Conservation (phyloP, 1,140 invertebrate genomes). For the Littorina saxatilis region DNA sequence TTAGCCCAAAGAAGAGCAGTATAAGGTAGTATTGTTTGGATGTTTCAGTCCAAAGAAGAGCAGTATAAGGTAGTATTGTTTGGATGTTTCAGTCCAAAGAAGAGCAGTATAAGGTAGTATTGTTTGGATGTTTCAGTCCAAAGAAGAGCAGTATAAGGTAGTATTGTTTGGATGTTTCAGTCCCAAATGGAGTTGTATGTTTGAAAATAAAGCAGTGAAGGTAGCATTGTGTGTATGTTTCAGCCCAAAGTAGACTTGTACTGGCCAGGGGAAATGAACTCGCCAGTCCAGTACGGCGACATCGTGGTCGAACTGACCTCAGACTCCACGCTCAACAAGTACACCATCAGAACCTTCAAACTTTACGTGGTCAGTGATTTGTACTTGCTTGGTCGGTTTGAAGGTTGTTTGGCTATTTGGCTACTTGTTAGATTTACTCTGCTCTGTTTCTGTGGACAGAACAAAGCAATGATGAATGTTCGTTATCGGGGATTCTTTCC, state of each 20-base stretch:
- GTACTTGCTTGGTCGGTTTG: neutral
- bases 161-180: neutral
- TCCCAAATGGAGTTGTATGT: neutral
- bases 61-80: too few relatives aligned
- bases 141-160: too few relatives aligned
- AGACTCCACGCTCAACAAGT: constrained; percentile 55
- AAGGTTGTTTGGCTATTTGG: neutral
- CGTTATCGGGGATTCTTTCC: too few relatives aligned
- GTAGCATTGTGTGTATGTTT: neutral
- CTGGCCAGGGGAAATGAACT: constrained; percentile 55
- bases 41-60: too few relatives aligned
- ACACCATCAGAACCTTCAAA: constrained; percentile 55
- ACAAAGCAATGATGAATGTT: too few relatives aligned
- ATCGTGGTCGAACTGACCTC: constrained; percentile 55
- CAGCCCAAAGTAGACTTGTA: constrained; percentile 62
- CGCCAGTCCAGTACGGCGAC: constrained; percentile 58
- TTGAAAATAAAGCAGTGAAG: too few relatives aligned
- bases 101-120: too few relatives aligned
- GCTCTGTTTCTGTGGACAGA: too few relatives aligned
- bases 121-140: neutral
- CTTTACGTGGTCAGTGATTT: constrained; percentile 45
- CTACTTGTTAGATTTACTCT: too few relatives aligned
- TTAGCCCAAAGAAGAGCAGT: too few relatives aligned
- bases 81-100: too few relatives aligned
- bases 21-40: too few relatives aligned